These are phyloP conservation scores for Enteromius fasciolatus DNA, from an alignment of 2,797 vertebrate genomes.

Conservation along the genomic window DNA sequence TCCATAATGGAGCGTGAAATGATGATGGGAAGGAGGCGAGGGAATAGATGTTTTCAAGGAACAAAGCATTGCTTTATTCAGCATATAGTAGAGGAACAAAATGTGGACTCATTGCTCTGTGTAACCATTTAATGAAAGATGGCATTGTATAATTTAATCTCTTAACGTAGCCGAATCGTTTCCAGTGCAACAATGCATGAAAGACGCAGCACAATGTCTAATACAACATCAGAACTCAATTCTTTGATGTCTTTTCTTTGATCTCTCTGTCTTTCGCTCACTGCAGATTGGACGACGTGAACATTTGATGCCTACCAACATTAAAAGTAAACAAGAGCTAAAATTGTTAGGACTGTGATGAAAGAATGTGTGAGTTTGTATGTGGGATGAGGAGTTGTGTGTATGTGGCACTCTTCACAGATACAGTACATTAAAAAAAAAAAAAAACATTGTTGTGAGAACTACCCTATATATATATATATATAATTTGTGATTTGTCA, in stretches of 20 bases:
- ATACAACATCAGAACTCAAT: neutral
- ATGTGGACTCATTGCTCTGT: neutral
- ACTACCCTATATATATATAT: no score
- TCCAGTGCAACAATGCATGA: conserved; percentile 14
- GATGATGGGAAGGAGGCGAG: conserved; percentile 51
- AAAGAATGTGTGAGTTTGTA: conserved; percentile 5
- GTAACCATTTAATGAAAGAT: conserved; percentile 18
- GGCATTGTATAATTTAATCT: conserved; percentile 35
- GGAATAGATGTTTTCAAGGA: conserved; percentile 47
- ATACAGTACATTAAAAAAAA: neutral
- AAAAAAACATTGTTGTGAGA: no score
- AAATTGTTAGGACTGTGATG: conserved; percentile 24
- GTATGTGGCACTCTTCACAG: neutral
- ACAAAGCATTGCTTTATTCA: conserved; percentile 39
- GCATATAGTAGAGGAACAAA: conserved; percentile 7
- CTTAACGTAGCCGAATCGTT: conserved; percentile 28
- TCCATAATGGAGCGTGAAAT: conserved; percentile 72
- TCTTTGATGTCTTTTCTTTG: conserved; percentile 24
- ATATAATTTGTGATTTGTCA: no score
- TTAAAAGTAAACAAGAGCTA: conserved; percentile 11
- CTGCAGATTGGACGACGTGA: neutral
- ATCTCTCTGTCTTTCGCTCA: conserved; percentile 25
- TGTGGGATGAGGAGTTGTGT: conserved; percentile 2
- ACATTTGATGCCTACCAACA: neutral
- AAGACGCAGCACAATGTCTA: neutral